These are phyloP conservation scores for Epinephelus coioides DNA, from an alignment of 2,797 vertebrate species.

Conservation along the genomic window DNA sequence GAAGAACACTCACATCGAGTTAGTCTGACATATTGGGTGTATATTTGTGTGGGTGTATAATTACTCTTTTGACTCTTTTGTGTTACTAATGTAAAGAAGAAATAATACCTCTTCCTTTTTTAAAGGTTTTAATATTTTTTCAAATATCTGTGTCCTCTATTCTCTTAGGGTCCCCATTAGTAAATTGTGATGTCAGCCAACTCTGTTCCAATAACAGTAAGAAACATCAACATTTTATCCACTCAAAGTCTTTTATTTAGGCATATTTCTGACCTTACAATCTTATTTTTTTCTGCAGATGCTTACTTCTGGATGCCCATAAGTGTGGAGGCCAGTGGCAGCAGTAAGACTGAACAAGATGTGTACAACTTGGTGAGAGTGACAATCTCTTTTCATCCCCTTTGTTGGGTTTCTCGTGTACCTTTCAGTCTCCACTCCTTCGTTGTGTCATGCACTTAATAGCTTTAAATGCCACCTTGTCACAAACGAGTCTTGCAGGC, in stretches of 20 bases:
- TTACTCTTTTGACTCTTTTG: not conserved
- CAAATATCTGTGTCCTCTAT: not conserved
- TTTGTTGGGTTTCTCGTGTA: not conserved
- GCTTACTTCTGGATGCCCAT: slow-evolving; percentile 79
- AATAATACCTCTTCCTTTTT: not conserved
- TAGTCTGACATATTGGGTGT: not conserved
- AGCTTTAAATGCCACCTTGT: slow-evolving; percentile 21
- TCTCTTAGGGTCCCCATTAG: slow-evolving; percentile 37
- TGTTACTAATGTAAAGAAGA: not conserved
- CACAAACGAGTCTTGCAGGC: slow-evolving; percentile 19
- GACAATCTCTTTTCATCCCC: not conserved
- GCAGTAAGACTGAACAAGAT: slow-evolving; percentile 9
- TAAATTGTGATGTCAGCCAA: slow-evolving; percentile 68
- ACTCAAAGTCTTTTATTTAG: slow-evolving; percentile 1
- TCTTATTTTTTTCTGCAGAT: slow-evolving; percentile 50
- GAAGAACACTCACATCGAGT: not conserved
- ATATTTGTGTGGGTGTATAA: slow-evolving; percentile 15
- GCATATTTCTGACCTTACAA: not conserved
- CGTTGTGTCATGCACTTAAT: not conserved
- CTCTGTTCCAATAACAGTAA: slow-evolving; percentile 76
- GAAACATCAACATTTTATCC: slow-evolving; percentile 14
- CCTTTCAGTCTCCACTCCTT: not conserved
- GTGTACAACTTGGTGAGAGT: slow-evolving; percentile 69
- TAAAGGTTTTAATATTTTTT: not conserved
- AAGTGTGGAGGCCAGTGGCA: slow-evolving; percentile 2